Percentiles rank a stretch among this genome's conserved stretches.
These are phyloP conservation scores for Oenanthe melanoleuca DNA, from an alignment of 2,113 vertebrate genomes.

Conservation along the genomic window DNA sequence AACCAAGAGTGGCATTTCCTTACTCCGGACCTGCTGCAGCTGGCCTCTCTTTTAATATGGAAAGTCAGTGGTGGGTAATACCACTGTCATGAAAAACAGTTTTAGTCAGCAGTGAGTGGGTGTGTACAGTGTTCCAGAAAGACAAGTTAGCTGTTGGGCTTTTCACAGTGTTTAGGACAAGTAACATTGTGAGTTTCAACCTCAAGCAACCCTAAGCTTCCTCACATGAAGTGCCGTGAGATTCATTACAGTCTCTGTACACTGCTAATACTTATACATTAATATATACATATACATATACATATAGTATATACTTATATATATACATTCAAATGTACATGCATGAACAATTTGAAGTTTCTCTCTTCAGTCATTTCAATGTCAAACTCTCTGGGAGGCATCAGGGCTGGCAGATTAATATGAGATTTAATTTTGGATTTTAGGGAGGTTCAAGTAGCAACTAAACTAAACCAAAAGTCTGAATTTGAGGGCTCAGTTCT, in stretches of 20 bases:
- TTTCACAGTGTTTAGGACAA: neutral
- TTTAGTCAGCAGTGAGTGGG: neutral
- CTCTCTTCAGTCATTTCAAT: neutral
- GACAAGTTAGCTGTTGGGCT: neutral
- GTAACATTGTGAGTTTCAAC: neutral
- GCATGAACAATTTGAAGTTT: neutral
- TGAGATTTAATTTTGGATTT: neutral
- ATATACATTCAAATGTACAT: too few species aligned
- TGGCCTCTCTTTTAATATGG: neutral
- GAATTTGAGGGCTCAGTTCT: neutral
- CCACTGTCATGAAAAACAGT: neutral
- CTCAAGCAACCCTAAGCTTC: neutral
- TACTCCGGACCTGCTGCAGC: neutral
- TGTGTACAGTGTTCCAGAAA: neutral
- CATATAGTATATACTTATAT: too few species aligned
- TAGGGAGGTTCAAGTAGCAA: neutral
- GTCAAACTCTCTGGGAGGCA: neutral
- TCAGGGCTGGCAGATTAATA: neutral
- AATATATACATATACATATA: too few species aligned
- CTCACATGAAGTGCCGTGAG: neutral
- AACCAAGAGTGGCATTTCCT: constrained; percentile 27
- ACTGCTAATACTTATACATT: neutral
- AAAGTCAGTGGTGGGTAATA: neutral
- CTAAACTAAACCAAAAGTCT: neutral
- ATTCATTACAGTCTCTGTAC: neutral